Percentiles rank a stretch among this genome's conserved stretches.
Conservation (phyloP, 2,797 vertebrate species). For the Gorsachius magnificus region DNA sequence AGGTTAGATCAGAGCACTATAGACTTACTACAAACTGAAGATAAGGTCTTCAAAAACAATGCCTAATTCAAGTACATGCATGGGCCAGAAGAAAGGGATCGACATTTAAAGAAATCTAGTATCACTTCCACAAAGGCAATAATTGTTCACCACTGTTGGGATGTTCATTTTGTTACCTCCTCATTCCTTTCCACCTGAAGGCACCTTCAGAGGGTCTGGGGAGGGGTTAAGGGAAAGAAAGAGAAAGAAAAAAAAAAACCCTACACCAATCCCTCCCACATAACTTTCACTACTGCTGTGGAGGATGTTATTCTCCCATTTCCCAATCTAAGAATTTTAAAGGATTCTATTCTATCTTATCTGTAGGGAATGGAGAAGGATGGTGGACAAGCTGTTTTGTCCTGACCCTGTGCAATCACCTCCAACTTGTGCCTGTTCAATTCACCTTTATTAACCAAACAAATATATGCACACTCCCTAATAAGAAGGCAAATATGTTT, state of each 20-base stretch:
- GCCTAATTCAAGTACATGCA: not conserved
- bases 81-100: not conserved
- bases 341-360: not conserved
- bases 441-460: conserved; percentile 12
- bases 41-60: not conserved
- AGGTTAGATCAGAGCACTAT: not conserved
- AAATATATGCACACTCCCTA: not conserved
- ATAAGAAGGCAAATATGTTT: not conserved
- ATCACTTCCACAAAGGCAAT: not conserved
- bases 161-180: not conserved
- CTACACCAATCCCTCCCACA: not conserved
- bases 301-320: not conserved
- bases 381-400: not conserved
- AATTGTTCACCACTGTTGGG: not conserved
- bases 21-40: not conserved
- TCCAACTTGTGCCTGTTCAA: not conserved
- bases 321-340: not conserved
- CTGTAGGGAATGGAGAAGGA: not conserved
- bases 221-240: not conserved
- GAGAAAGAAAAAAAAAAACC: not conserved
- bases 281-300: not conserved
- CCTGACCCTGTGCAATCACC: not conserved
- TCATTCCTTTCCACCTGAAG: not conserved
- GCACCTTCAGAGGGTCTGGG: not conserved
- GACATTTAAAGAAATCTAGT: not conserved